phyloP scores from a whole-genome alignment of 2,113 vertebrate species.

The Melanerpes formicivorus region DNA sequence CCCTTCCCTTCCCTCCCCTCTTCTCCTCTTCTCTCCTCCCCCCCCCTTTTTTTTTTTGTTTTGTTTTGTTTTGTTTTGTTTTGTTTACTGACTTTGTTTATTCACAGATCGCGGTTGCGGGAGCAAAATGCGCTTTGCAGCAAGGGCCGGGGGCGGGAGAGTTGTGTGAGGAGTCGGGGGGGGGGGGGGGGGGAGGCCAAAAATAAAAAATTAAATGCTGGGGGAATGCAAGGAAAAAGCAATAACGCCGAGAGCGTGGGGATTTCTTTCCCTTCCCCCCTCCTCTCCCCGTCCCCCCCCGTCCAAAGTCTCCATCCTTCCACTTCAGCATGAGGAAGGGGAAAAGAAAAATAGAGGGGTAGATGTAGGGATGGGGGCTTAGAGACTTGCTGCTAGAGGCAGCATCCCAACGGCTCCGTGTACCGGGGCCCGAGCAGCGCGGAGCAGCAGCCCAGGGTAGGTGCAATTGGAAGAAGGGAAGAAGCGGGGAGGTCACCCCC shows the following conservation, averaged over 20 bases:
- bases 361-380: too few relatives aligned
- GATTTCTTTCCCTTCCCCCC: not conserved
- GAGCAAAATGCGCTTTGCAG: conserved; percentile 68
- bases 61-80: too few relatives aligned
- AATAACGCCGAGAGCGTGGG: not conserved
- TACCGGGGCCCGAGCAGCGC: not conserved
- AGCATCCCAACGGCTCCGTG: conserved; percentile 28
- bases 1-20: too few relatives aligned
- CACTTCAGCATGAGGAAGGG: not conserved
- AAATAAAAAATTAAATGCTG: not conserved
- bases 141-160: not conserved
- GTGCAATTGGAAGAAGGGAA: not conserved
- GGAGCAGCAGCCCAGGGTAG: not conserved
- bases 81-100: conserved; percentile 91
- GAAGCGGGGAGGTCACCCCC: not conserved
- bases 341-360: not conserved
- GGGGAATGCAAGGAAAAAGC: not conserved
- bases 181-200: not conserved
- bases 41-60: not conserved
- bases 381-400: not conserved
- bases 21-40: too few relatives aligned
- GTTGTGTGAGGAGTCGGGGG: not conserved
- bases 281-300: too few relatives aligned
- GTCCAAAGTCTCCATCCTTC: too few relatives aligned
- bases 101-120: conserved; percentile 86